Conservation (phyloP, 2,797 vertebrate species). For the Tapera naevia region DNA sequence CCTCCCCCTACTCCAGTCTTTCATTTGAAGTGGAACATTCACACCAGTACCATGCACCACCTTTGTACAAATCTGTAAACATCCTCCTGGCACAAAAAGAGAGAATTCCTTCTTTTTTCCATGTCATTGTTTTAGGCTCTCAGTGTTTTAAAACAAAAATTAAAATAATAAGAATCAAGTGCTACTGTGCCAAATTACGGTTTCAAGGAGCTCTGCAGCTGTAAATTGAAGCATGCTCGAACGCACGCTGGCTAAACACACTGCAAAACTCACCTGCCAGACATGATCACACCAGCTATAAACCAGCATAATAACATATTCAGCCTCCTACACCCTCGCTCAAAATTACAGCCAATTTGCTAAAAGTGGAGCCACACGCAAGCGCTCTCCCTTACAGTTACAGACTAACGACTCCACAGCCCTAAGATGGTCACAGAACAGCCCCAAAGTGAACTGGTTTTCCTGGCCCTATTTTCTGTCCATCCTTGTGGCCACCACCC, state of each 20-base stretch:
- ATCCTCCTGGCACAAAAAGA: neutral
- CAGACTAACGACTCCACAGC: conserved; percentile 30
- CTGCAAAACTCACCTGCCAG: conserved; percentile 26
- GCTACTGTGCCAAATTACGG: neutral
- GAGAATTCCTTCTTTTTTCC: neutral
- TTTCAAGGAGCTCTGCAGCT: neutral
- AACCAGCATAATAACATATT: conserved; percentile 29
- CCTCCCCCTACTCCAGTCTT: accelerated
- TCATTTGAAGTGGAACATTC: neutral
- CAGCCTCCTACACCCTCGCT: conserved; percentile 30
- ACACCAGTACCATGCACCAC: neutral
- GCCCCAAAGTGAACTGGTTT: conserved; percentile 18
- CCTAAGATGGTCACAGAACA: conserved; percentile 32
- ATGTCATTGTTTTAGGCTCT: neutral
- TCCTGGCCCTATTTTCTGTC: conserved; percentile 16
- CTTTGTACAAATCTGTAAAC: neutral
- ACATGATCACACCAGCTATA: neutral
- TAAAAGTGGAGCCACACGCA: conserved; percentile 16
- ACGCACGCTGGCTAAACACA: neutral
- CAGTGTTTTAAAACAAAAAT: neutral
- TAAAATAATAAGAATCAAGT: neutral
- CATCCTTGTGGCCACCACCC: neutral
- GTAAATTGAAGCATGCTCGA: neutral
- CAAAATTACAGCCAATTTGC: conserved; percentile 46
- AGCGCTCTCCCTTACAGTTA: neutral